Conservation (phyloP, 2,113 vertebrate species). For the Megaptera novaeangliae region DNA sequence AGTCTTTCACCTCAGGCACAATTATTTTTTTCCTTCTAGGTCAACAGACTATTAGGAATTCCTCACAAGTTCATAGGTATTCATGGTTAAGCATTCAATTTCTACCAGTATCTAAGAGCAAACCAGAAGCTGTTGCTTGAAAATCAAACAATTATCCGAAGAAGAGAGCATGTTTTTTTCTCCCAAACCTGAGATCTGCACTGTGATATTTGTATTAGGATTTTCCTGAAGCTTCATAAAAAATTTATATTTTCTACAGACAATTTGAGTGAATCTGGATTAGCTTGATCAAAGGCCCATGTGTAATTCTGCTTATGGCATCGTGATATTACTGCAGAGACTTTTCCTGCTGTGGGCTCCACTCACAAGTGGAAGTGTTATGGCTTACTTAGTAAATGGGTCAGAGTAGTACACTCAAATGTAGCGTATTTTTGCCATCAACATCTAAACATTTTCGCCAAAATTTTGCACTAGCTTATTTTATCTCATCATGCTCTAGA, state of each 20-base stretch:
- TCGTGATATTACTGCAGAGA: too few species aligned
- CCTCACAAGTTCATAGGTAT: neutral
- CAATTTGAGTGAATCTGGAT: neutral
- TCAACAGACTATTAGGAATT: neutral
- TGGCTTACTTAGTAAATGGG: neutral
- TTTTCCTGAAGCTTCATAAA: neutral
- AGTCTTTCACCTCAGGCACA: too few species aligned
- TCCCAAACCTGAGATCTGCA: neutral
- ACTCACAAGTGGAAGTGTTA: neutral
- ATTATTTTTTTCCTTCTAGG: neutral
- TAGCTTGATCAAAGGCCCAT: too few species aligned
- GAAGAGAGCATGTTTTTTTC: neutral
- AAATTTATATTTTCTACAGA: neutral
- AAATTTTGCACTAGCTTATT: neutral
- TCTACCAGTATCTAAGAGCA: neutral
- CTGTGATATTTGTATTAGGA: neutral
- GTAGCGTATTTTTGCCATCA: neutral
- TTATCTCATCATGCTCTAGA: neutral
- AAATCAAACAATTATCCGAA: neutral
- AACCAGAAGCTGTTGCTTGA: neutral
- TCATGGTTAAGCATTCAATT: neutral
- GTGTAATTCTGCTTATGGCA: neutral
- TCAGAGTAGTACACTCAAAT: neutral
- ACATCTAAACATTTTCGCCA: neutral
- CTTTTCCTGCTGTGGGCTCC: neutral